phyloP scores from a whole-genome alignment of 2,113 vertebrate genomes.

The Peucedramus taeniatus region DNA sequence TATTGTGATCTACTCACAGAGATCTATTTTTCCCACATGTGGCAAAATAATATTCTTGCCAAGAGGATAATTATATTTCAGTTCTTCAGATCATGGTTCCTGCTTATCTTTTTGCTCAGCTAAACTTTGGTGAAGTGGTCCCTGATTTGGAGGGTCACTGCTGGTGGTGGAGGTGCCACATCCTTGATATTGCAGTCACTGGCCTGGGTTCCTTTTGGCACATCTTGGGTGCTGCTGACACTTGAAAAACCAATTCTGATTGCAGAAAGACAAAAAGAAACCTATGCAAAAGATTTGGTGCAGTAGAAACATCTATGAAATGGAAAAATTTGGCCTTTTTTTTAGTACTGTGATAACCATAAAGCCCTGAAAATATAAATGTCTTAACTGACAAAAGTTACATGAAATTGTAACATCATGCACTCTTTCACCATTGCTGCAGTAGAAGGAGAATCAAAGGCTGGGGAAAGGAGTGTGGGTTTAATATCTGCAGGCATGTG shows the following conservation, averaged over 20 bases:
- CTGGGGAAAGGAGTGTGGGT: not conserved
- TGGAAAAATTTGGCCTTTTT: not conserved
- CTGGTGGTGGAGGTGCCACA: not conserved
- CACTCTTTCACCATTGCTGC: not conserved
- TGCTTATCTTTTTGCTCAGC: not conserved
- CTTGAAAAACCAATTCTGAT: not conserved
- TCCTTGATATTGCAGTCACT: not conserved
- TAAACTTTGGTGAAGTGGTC: constrained; percentile 53
- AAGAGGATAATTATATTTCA: not conserved
- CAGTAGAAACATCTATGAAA: not conserved
- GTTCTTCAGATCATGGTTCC: not conserved
- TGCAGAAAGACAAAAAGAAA: not conserved
- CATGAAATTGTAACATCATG: not conserved
- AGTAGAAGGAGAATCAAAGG: not conserved
- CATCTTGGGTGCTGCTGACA: not conserved
- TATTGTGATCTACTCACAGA: not conserved
- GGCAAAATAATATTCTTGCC: not conserved
- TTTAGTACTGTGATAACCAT: not conserved
- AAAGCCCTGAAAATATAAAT: not conserved
- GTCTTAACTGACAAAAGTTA: not conserved
- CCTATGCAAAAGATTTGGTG: not conserved
- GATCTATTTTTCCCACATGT: not conserved
- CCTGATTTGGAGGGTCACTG: not conserved
- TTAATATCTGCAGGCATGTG: not conserved
- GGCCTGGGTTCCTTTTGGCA: accelerated